Evolutionary conservation across 2,113 vertebrate species (phyloP).

Genomic region (Zosterops borbonicus): DNA sequence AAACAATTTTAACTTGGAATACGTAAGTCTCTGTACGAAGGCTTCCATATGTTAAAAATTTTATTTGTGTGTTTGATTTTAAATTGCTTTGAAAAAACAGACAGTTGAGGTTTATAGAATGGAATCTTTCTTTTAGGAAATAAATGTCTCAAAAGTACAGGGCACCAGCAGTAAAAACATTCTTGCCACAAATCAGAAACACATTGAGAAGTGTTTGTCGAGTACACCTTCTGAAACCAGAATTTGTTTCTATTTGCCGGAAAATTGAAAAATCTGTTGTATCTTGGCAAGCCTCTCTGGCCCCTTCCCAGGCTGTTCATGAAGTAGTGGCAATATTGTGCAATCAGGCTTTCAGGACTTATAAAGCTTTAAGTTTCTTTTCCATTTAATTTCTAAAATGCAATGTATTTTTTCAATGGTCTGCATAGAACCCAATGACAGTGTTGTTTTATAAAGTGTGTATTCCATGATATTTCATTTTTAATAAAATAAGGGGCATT

Average conservation of each 20-base stretch:
- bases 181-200: slow-evolving; percentile 85
- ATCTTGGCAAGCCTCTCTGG: slow-evolving; percentile 77
- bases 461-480: slow-evolving; percentile 61
- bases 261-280: slow-evolving; percentile 81
- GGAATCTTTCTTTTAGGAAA: slow-evolving; percentile 81
- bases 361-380: slow-evolving; percentile 13
- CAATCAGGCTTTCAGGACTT: slow-evolving; percentile 31
- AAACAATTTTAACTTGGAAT: slow-evolving; percentile 88
- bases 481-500: slow-evolving; percentile 16
- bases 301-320: slow-evolving; percentile 64
- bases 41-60: slow-evolving; percentile 91
- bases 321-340: slow-evolving; percentile 47
- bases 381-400: slow-evolving; percentile 65
- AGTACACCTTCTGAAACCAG: slow-evolving; percentile 73
- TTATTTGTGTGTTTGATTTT: slow-evolving; percentile 87
- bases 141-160: slow-evolving; percentile 80
- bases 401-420: slow-evolving; percentile 74
- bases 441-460: slow-evolving; percentile 69
- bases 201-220: slow-evolving; percentile 72
- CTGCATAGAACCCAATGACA: slow-evolving; percentile 70
- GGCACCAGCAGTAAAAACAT: slow-evolving; percentile 85
- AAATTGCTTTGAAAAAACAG: slow-evolving; percentile 90
- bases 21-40: slow-evolving; percentile 85
- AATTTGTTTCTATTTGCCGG: slow-evolving; percentile 79
- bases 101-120: slow-evolving; percentile 86